Conservation (phyloP, 2,888 invertebrate species). For the Crossocerus cetratus region DNA sequence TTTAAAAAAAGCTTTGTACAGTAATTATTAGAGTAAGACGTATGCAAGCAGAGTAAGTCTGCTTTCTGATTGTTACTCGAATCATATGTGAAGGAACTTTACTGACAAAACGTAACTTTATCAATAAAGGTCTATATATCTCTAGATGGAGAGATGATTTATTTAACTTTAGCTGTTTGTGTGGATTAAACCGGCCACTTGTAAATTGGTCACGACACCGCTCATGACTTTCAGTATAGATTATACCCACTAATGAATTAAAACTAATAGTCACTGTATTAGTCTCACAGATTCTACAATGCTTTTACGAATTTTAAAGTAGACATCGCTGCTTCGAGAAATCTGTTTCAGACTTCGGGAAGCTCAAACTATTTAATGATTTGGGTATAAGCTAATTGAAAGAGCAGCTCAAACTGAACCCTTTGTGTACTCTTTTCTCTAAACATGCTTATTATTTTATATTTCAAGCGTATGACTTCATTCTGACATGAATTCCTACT, state of each 20-base stretch:
- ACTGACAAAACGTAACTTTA: conserved; percentile 57
- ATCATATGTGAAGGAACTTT: conserved; percentile 61
- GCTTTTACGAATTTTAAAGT: too few species aligned
- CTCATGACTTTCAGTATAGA: conserved; percentile 6
- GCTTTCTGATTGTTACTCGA: conserved; percentile 31
- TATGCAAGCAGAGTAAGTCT: conserved; percentile 28
- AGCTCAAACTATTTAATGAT: too few species aligned
- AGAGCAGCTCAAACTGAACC: too few species aligned
- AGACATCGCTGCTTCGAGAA: too few species aligned
- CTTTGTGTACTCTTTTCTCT: too few species aligned
- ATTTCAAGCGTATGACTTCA: too few species aligned
- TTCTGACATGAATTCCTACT: too few species aligned
- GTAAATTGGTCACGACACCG: conserved; percentile 7
- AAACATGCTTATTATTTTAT: too few species aligned
- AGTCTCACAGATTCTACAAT: too few species aligned
- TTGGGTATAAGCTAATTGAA: too few species aligned
- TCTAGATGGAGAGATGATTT: conserved; percentile 34
- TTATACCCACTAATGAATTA: not conserved
- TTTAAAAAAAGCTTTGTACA: conserved; percentile 39
- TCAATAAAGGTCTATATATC: conserved; percentile 62
- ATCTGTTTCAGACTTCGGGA: too few species aligned
- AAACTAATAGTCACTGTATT: too few species aligned
- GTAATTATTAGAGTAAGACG: conserved; percentile 57
- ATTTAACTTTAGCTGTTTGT: conserved; percentile 36
- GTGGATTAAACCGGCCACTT: conserved; percentile 3